Percentiles rank a stretch among this genome's conserved stretches.
Evolutionary conservation across 2,888 invertebrate species (phyloP).

Genomic region (Rhopalosiphum nymphaeae): DNA sequence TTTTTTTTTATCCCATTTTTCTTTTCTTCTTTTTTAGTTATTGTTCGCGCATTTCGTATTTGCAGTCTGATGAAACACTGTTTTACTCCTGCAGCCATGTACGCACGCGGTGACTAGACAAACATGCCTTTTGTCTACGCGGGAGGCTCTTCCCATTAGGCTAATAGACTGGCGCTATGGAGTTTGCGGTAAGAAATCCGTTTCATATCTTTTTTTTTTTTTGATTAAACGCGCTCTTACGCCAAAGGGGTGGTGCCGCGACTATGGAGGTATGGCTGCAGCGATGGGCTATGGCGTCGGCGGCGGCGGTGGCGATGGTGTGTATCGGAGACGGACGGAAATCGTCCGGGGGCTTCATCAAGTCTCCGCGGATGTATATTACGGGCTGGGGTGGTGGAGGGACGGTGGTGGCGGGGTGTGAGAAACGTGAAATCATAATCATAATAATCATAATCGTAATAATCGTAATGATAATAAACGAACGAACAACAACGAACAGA

Average conservation of each 20-base stretch:
- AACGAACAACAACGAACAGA: slow-evolving; percentile 42
- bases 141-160: slow-evolving; percentile 54
- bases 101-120: slow-evolving; percentile 6
- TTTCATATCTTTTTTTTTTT: slow-evolving; percentile 48
- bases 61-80: slow-evolving; percentile 15
- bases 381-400: background rate
- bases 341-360: slow-evolving; percentile 53
- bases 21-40: background rate
- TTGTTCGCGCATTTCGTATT: slow-evolving; percentile 8
- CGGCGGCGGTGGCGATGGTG: background rate
- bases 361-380: background rate
- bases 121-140: slow-evolving; percentile 52
- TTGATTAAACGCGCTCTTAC: slow-evolving; percentile 32
- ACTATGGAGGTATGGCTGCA: background rate
- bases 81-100: background rate
- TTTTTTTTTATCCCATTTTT: background rate
- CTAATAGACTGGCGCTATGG: slow-evolving; percentile 54
- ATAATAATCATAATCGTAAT: slow-evolving; percentile 56
- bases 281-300: background rate
- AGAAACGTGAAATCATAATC: slow-evolving; percentile 60
- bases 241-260: background rate
- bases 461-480: slow-evolving; percentile 55
- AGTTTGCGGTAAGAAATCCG: slow-evolving; percentile 62
- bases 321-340: slow-evolving; percentile 30
- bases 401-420: background rate